Percentiles rank a stretch among this genome's conserved stretches.
Conservation (phyloP, 2,113 vertebrate species). For the Ailuropoda melanoleuca region DNA sequence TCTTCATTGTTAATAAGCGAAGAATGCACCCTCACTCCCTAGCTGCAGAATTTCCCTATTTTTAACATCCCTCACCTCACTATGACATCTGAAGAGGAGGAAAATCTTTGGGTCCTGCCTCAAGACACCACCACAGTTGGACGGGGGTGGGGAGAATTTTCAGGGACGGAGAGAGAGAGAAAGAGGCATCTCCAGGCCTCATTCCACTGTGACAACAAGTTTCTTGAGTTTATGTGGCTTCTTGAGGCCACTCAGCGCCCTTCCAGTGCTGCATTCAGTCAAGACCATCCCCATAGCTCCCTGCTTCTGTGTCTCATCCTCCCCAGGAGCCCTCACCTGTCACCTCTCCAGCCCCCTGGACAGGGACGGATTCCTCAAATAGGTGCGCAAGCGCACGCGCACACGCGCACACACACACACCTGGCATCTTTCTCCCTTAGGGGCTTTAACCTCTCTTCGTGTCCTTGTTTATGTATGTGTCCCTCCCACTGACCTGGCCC, state of each 20-base stretch:
- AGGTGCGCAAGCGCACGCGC: accelerated
- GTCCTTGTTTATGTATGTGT: neutral
- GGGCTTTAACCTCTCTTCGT: neutral
- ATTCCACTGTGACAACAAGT: neutral
- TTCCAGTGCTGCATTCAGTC: neutral
- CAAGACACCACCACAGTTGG: neutral
- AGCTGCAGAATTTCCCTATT: neutral
- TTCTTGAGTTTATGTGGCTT: neutral
- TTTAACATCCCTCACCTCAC: neutral
- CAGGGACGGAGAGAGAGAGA: neutral
- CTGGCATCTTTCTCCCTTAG: neutral
- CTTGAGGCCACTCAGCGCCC: neutral
- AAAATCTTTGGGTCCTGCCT: neutral
- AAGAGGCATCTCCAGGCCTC: neutral
- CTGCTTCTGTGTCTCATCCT: neutral
- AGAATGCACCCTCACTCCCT: neutral
- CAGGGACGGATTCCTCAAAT: neutral
- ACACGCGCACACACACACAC: no score
- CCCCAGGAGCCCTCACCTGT: neutral
- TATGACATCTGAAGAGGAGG: neutral
- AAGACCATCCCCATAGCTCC: neutral
- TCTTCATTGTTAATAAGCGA: neutral
- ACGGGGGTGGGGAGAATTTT: neutral
- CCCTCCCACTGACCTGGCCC: neutral
- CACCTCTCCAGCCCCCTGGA: neutral